Base-by-base conservation (phyloP, 2,888 invertebrate species). In the Argyra leucocephala region DNA sequence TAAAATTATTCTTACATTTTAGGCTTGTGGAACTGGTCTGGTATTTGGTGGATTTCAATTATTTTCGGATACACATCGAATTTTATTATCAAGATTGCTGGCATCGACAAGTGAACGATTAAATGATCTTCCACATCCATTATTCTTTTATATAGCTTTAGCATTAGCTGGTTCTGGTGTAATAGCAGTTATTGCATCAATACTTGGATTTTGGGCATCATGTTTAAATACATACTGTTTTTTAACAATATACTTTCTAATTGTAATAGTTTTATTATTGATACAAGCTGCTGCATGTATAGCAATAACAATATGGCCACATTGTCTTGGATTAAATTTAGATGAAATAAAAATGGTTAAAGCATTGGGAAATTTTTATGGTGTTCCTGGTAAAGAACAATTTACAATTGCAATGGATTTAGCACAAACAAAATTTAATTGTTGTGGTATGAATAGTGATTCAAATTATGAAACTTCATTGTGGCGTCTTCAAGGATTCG, bases 361-460 rank as follows among this genome's bases (percentile, higher is more conserved):
- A 67, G 84, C 87, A 0, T 78, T 91, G 69, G 91, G 91, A 75
- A 82, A 85, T 1, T 87, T 86, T 75, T 92, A 91, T 76, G 91
- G 90, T 1, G 84, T 89, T 23, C 87, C 90, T 0, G 90, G 90
- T 22, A 81, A 83, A 59, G 83, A 83, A 71, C 78, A 80, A 74
- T 90, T 90, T 75, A 91, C 92, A 6, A 88, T 88, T 23, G 90
- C 91, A 10, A 83, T 92, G 69, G 92, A 92, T 78, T 82, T 91
- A 65, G 88, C 88, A 0, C 91, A 92, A 77, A 87, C 85, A 0
- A 72, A 74, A 10, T 86, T 91, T 75, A 83, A 86, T 66, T 92
- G 92, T 74, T 92, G 92, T 76, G 92, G 91, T 26, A 88, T 92
- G 77, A 84, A 85, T 62, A 87, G 87, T 71, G 88, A 89, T 9